Conservation (phyloP, 2,113 vertebrate genomes). For the Smithornis capensis region DNA sequence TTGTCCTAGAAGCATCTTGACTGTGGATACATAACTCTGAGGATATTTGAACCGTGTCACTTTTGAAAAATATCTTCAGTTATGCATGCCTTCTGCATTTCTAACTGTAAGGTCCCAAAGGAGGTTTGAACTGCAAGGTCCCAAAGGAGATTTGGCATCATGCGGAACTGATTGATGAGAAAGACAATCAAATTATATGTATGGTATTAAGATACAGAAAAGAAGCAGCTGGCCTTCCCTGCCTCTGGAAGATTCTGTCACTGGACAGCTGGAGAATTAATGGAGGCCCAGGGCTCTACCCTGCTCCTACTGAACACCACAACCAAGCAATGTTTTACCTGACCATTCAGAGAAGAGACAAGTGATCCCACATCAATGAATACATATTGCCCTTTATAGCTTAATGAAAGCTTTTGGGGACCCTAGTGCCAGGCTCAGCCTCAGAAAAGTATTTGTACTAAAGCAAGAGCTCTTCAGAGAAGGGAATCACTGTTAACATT, state of each 20-base stretch:
- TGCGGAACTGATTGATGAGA: background rate
- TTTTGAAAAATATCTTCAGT: background rate
- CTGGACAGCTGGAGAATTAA: background rate
- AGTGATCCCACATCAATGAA: background rate
- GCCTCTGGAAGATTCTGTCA: background rate
- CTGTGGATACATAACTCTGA: background rate
- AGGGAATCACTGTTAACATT: background rate
- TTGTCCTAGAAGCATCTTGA: background rate
- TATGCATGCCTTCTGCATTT: accelerated
- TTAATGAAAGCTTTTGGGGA: background rate
- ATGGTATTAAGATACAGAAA: background rate
- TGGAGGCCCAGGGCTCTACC: background rate
- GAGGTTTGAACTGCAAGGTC: background rate
- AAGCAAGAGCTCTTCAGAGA: background rate
- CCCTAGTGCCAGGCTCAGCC: background rate
- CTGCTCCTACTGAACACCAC: background rate
- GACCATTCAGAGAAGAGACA: background rate
- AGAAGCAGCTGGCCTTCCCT: background rate
- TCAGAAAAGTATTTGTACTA: background rate
- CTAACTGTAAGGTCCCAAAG: background rate
- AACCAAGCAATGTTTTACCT: accelerated
- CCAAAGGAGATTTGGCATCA: background rate
- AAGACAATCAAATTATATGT: background rate
- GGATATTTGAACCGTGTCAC: background rate
- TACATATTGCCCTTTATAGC: background rate